phyloP scores from a whole-genome alignment of 2,888 invertebrate genomes.

The Lithosia quadra region DNA sequence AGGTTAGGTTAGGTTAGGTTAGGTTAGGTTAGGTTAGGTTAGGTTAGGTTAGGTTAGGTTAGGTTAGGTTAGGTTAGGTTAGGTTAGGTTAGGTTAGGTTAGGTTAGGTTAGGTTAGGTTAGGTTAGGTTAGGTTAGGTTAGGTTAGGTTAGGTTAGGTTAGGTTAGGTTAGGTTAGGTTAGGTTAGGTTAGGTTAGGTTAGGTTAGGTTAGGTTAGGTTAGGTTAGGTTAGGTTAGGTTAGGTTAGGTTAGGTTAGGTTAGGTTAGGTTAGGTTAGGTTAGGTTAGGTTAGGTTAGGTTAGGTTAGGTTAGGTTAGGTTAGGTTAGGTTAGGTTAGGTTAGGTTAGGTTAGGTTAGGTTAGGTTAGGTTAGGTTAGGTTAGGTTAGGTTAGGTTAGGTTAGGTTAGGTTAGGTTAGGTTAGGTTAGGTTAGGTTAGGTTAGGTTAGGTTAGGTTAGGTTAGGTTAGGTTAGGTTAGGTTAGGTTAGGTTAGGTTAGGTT shows the following conservation, averaged over 20 bases:
- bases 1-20: constrained; percentile 24
- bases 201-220: constrained; percentile 35
- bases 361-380: constrained; percentile 31
- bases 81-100: constrained; percentile 20
- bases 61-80: constrained; percentile 35
- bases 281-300: constrained; percentile 38
- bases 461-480: constrained; percentile 35
- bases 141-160: constrained; percentile 35
- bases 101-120: constrained; percentile 16
- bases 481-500: constrained; percentile 28
- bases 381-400: constrained; percentile 49
- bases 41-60: constrained; percentile 34
- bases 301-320: constrained; percentile 45
- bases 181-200: constrained; percentile 35
- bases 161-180: constrained; percentile 35
- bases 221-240: constrained; percentile 22
- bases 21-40: constrained; percentile 22
- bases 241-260: constrained; percentile 29
- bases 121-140: constrained; percentile 34
- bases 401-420: constrained; percentile 26
- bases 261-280: constrained; percentile 31
- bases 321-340: constrained; percentile 48
- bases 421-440: constrained; percentile 18
- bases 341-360: constrained; percentile 46
- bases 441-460: constrained; percentile 24